phyloP scores from a whole-genome alignment of 30 jellyfish, hydroid and myxozoan species.

The Aurelia coerulea region DNA sequence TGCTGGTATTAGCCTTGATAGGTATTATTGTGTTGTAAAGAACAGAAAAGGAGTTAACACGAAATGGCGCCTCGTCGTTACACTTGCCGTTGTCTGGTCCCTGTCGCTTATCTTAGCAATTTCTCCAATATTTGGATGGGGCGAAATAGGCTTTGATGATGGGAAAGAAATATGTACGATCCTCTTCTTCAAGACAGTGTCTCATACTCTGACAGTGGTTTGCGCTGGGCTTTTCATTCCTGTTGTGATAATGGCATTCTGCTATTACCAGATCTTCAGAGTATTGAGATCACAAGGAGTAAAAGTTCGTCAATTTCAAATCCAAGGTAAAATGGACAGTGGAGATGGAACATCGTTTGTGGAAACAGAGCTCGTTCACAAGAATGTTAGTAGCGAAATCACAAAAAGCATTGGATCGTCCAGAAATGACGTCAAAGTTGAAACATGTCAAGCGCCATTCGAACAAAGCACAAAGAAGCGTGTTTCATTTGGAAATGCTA shows the following conservation, averaged over 20 bases:
- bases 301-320: slow-evolving; percentile 3
- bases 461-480: too few species aligned
- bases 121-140: slow-evolving; percentile 86
- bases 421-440: too few species aligned
- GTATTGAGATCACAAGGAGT: slow-evolving; percentile 30
- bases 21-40: slow-evolving; percentile 76
- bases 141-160: slow-evolving; percentile 81
- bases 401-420: too few species aligned
- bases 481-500: too few species aligned
- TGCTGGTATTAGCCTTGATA: slow-evolving; percentile 87
- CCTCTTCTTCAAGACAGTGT: slow-evolving; percentile 47
- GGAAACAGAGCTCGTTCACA: too few species aligned
- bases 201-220: slow-evolving; percentile 73
- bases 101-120: slow-evolving; percentile 54
- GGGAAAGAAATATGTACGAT: slow-evolving; percentile 89
- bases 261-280: slow-evolving; percentile 63
- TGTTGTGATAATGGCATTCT: slow-evolving; percentile 64
- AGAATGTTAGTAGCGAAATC: too few species aligned
- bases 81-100: slow-evolving; percentile 55
- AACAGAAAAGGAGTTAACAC: slow-evolving; percentile 47
- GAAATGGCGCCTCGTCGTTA: slow-evolving; percentile 8
- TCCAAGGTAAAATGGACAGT: neutral
- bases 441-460: too few species aligned
- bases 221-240: slow-evolving; percentile 64
- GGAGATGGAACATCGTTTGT: neutral